phyloP scores from a whole-genome alignment of 2,797 vertebrate species.

The Clarias fuscus region DNA sequence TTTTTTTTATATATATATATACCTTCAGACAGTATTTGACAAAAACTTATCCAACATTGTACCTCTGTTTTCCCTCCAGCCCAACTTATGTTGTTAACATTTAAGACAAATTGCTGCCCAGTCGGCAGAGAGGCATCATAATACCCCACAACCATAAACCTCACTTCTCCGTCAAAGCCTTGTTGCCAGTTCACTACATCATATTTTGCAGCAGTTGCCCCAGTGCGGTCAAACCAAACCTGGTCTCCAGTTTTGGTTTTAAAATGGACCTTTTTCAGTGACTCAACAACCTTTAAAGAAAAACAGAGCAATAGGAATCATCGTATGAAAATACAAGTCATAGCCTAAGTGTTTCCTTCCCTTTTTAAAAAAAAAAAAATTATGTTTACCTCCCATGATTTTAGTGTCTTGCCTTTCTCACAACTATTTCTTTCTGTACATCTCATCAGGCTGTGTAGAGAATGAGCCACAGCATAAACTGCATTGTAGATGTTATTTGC shows the following conservation, averaged over 20 bases:
- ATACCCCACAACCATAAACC: slow-evolving; percentile 72
- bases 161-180: slow-evolving; percentile 58
- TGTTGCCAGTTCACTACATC: slow-evolving; percentile 76
- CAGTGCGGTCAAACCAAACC: slow-evolving; percentile 74
- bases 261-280: slow-evolving; percentile 71
- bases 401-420: slow-evolving; percentile 56
- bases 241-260: slow-evolving; percentile 65
- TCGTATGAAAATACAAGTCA: not conserved
- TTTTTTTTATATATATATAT: not conserved
- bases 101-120: slow-evolving; percentile 66
- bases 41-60: slow-evolving; percentile 9
- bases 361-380: not conserved
- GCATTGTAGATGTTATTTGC: slow-evolving; percentile 74
- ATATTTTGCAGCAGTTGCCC: slow-evolving; percentile 69
- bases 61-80: slow-evolving; percentile 64
- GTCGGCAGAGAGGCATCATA: slow-evolving; percentile 70
- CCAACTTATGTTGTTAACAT: slow-evolving; percentile 66
- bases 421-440: slow-evolving; percentile 63
- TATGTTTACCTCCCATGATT: slow-evolving; percentile 67
- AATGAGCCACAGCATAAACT: slow-evolving; percentile 71
- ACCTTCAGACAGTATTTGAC: not conserved
- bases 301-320: slow-evolving; percentile 2
- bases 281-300: slow-evolving; percentile 63
- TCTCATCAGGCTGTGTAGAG: slow-evolving; percentile 66
- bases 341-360: not conserved